Percentiles rank a stretch among this genome's conserved stretches.
Conservation (phyloP, 2,113 vertebrate species). For the Orycteropus afer region DNA sequence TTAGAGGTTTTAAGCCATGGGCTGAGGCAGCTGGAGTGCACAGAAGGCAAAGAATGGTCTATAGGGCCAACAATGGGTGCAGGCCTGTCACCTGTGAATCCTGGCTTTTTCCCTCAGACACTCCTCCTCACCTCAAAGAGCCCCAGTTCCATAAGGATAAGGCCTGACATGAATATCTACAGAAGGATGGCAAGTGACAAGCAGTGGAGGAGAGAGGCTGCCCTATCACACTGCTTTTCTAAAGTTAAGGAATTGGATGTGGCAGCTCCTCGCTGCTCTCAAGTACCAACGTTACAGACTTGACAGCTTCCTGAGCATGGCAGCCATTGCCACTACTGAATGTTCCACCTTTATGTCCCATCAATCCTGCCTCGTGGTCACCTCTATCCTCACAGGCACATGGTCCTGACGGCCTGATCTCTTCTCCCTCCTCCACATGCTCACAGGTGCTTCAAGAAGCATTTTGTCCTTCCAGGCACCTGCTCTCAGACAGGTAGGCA, state of each 20-base stretch:
- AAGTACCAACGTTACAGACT: background rate
- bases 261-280: background rate
- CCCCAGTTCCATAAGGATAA: background rate
- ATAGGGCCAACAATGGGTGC: fast-evolving
- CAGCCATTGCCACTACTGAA: background rate
- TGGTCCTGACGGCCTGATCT: background rate
- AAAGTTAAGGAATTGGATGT: background rate
- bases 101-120: background rate
- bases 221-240: background rate
- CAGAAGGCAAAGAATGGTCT: background rate
- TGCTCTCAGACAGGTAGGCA: background rate
- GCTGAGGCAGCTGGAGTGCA: background rate
- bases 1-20: background rate
- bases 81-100: background rate
- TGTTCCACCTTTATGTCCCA: background rate
- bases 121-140: background rate
- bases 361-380: background rate
- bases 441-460: background rate
- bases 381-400: too few relatives aligned
- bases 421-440: background rate
- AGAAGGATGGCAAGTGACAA: background rate
- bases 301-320: background rate
- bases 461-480: background rate
- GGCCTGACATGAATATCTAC: background rate
- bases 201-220: background rate